Evolutionary conservation across 2,113 vertebrate species (phyloP).

Genomic region (Patagioenas fasciata): DNA sequence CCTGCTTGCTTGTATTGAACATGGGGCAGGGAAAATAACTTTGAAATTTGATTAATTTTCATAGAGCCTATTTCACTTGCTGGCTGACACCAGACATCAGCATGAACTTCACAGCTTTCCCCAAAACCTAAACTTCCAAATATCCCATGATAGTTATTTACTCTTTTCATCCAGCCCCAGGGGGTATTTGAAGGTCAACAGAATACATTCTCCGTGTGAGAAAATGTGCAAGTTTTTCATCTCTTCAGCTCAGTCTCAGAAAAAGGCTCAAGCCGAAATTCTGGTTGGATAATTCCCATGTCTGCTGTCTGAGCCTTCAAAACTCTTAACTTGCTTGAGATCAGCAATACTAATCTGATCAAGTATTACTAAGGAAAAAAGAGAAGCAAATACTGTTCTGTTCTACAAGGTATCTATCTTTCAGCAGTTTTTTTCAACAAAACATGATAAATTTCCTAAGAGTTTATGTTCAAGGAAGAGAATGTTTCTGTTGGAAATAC

Average conservation of each 20-base stretch:
- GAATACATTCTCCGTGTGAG: background rate
- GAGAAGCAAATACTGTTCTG: background rate
- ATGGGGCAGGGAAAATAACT: background rate
- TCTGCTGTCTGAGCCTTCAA: background rate
- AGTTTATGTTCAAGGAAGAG: background rate
- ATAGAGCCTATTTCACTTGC: background rate
- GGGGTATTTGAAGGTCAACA: background rate
- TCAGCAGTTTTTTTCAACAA: background rate
- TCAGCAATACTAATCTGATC: background rate
- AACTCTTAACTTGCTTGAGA: background rate
- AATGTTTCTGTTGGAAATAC: conserved; percentile 5
- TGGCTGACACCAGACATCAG: background rate
- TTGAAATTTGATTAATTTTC: background rate
- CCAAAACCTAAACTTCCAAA: background rate
- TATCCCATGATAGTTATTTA: background rate
- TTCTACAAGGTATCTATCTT: background rate
- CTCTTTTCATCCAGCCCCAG: background rate
- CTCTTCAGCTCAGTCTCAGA: background rate
- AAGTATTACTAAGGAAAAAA: background rate
- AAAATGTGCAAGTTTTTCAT: background rate
- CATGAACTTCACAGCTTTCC: background rate
- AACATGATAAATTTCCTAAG: background rate
- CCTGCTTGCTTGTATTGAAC: background rate
- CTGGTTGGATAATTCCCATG: background rate
- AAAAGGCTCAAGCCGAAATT: background rate